A percentile compares a stretch with the other conserved stretches of the same genome.
Conservation (phyloP, 35 echinoderm and acorn worm species). For the Diadema setosum region DNA sequence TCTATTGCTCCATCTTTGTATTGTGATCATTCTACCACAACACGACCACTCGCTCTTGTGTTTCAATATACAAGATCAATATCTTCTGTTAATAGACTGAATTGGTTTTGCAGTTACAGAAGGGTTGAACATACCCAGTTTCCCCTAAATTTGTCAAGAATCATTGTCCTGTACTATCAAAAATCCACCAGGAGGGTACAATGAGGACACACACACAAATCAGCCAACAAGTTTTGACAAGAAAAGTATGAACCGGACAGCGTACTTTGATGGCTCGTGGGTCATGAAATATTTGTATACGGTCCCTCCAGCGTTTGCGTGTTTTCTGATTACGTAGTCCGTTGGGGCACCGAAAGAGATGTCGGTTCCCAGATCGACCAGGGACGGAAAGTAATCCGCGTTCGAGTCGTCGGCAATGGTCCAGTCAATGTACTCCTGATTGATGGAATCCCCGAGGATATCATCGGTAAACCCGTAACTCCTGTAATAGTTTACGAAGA, state of each 20-base stretch:
- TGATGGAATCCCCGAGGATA: conserved; percentile 24
- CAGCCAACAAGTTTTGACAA: neutral
- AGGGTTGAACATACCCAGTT: no score
- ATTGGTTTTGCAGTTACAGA: no score
- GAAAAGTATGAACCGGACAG: no score
- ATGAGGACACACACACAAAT: no score
- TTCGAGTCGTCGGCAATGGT: conserved; percentile 11
- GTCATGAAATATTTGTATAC: conserved; percentile 61
- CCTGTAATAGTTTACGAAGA: neutral
- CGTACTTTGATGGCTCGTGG: conserved; percentile 30
- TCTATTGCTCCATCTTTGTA: no score
- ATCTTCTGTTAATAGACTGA: no score
- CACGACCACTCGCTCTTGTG: no score
- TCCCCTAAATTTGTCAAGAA: no score
- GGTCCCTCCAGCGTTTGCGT: neutral
- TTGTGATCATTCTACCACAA: no score
- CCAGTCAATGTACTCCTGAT: conserved; percentile 75
- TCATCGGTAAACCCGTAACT: neutral
- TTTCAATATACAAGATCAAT: no score
- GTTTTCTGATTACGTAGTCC: neutral
- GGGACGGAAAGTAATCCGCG: conserved; percentile 30
- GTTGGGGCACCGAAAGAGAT: neutral
- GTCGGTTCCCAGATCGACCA: conserved; percentile 2
- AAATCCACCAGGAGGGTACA: no score
- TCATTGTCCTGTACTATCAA: no score